phyloP scores from a whole-genome alignment of 2,797 vertebrate genomes.

The Liasis olivaceus region DNA sequence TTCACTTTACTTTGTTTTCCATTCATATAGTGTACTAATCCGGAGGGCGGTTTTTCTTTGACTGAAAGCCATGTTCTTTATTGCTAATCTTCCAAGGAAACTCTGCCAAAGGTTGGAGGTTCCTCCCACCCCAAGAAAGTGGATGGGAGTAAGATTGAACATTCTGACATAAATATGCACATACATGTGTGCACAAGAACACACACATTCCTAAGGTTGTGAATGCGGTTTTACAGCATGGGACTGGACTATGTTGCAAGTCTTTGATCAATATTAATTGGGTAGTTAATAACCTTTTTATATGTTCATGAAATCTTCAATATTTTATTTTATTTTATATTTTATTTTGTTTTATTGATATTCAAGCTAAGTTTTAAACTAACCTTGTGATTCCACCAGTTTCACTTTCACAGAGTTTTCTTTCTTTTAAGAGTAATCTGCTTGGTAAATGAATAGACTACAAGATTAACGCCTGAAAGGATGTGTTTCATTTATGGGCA shows the following conservation, averaged over 20 bases:
- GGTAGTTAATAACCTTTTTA: not conserved
- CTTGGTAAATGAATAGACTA: not conserved
- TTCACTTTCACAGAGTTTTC: not conserved
- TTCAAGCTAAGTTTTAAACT: not conserved
- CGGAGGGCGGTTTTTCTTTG: no score
- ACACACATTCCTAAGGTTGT: no score
- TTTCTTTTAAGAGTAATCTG: slow-evolving; percentile 12
- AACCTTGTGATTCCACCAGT: not conserved
- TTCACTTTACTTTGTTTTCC: not conserved
- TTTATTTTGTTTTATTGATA: not conserved
- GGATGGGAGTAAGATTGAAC: no score
- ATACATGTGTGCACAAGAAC: no score
- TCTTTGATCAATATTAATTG: not conserved
- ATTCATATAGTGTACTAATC: not conserved
- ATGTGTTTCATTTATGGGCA: not conserved
- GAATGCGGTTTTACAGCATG: not conserved
- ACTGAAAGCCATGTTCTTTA: no score
- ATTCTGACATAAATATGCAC: no score
- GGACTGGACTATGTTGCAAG: not conserved
- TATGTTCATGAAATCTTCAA: not conserved
- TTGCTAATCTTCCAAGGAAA: not conserved
- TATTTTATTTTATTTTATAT: not conserved
- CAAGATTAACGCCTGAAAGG: not conserved
- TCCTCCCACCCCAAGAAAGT: not conserved
- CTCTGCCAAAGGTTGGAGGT: not conserved